Evolutionary conservation across 2,888 invertebrate genomes (phyloP), one percentile per base, ranked within the genome.

Genomic region (Heteropelma amictum): DNA sequence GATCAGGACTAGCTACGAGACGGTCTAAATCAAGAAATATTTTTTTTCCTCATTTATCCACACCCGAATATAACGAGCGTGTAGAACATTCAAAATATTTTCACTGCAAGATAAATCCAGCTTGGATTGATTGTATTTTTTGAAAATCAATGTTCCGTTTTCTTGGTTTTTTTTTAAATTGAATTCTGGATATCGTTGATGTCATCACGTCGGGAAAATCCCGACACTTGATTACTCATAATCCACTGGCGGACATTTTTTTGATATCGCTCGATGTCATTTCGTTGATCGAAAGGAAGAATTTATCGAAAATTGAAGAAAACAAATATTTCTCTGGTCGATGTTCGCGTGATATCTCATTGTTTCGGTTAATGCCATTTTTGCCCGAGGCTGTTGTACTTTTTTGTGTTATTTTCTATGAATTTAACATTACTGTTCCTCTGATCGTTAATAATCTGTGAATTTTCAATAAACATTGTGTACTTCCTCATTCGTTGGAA

Each of bases 1-100:
- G 49, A 92, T 93, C 79, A 91, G 89, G 79, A 91, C 90, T 83
- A 92, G 91, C 79, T 93, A 92, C 82, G 91, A 92, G 82, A 88
- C 86, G 10, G 90, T 90, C 28, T 90, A 85, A 63, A 38, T 45
- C n/a, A n/a, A n/a, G n/a, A 23, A 45, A 53, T 33, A 35, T 23
- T 28, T 12, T 17, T 7, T 23, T 42, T 14, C 47, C n/a, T 14
- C n/a, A 3, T 30, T n/a, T 10, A 2, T 45, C 58, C 28, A 68
- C 12, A 6, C 12, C 45, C 35, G 33, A 26, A 14, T 17, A 14
- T 10, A 53, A 19, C 38, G 28, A 54, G 53, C 61, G 33, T 60
- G 14, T n/a, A 54, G 58, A 17, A 58, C 35, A 12, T 12, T 12
- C 8, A 40, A 26, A 45, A 61, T 42, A 45, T 5, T 47, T 63